phyloP scores from a whole-genome alignment of 1,140 invertebrate genomes.

The Danaus plexippus region DNA sequence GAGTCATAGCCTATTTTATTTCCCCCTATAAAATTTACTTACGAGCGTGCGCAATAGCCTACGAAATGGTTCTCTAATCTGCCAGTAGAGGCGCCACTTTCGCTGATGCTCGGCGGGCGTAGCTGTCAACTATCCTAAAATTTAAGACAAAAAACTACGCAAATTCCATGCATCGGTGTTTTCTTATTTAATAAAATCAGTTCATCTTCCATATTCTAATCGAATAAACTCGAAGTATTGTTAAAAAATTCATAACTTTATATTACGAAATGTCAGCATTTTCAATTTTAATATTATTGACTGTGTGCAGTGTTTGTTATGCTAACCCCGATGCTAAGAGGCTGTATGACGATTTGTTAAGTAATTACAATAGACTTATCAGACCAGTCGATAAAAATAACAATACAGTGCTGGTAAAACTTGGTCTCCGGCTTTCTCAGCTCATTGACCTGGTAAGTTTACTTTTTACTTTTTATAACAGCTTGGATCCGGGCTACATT shows the following conservation, averaged over 20 bases:
- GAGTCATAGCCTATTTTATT: not conserved
- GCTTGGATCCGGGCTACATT: not conserved
- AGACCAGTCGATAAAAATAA: constrained; percentile 94
- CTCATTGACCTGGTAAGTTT: constrained; percentile 93
- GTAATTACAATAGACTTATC: constrained; percentile 96
- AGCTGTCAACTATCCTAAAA: constrained; percentile 42
- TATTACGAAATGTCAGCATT: constrained; percentile 2
- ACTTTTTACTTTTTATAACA: constrained; percentile 1
- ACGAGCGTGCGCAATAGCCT: constrained; percentile 44
- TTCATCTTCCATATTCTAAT: no score
- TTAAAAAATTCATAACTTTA: no score
- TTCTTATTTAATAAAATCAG: no score
- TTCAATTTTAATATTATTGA: constrained; percentile 29
- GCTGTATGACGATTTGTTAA: constrained; percentile 94
- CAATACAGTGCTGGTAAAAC: constrained; percentile 92
- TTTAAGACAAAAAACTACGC: no score
- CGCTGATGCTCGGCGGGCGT: constrained; percentile 46
- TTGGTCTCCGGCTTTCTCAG: constrained; percentile 93
- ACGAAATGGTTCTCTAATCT: constrained; percentile 24
- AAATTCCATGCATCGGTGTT: no score
- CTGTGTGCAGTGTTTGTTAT: constrained; percentile 34
- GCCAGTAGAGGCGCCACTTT: constrained; percentile 56
- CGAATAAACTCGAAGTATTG: no score
- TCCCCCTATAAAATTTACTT: constrained; percentile 24
- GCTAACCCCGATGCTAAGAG: constrained; percentile 92